Conservation (phyloP, 2,797 vertebrate genomes). For the Tolypeutes matacus region DNA sequence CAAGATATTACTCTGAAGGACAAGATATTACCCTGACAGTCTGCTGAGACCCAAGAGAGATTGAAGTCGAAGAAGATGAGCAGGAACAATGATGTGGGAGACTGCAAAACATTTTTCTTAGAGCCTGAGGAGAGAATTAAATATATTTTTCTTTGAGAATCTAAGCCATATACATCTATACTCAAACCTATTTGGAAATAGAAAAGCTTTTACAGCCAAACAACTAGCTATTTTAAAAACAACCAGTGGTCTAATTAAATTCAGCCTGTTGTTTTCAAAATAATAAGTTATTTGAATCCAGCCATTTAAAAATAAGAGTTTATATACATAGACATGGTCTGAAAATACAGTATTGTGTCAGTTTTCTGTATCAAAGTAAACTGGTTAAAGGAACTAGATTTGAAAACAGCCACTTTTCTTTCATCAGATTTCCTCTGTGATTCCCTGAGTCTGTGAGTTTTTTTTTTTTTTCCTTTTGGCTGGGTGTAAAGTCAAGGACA, state of each 20-base stretch:
- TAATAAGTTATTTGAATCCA: conserved; percentile 43
- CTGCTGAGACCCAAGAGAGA: background rate
- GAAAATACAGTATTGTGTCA: background rate
- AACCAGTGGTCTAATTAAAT: conserved; percentile 26
- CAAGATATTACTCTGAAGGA: background rate
- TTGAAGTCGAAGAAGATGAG: background rate
- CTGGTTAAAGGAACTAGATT: background rate
- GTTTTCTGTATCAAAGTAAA: conserved; percentile 25
- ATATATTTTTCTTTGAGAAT: conserved; percentile 34
- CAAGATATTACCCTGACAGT: background rate
- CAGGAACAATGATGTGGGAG: background rate
- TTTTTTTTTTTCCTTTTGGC: conserved; percentile 12
- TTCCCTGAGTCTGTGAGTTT: background rate
- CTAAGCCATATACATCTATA: background rate
- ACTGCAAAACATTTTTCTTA: background rate
- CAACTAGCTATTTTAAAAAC: background rate
- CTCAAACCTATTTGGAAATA: background rate
- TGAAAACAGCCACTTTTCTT: conserved; percentile 47
- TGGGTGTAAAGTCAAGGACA: conserved; percentile 37
- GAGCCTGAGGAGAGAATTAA: background rate
- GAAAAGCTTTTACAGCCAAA: conserved; percentile 47
- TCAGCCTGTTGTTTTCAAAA: conserved; percentile 49
- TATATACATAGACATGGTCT: background rate
- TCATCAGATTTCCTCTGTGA: background rate
- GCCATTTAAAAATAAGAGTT: conserved; percentile 36